Conservation (phyloP, 2,113 vertebrate species). For the Lepidothrix coronata region DNA sequence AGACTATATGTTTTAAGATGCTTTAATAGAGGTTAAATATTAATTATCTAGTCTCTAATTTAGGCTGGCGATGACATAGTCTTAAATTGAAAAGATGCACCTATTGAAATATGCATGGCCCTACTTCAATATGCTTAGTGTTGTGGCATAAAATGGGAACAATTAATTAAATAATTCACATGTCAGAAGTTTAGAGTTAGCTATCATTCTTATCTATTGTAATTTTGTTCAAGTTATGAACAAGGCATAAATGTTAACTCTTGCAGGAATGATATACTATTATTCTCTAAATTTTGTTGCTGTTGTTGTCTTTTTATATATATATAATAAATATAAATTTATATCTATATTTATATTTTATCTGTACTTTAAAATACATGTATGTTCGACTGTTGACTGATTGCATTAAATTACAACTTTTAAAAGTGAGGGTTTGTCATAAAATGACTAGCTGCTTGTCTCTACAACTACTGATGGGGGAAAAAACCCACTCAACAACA, state of each 20-base stretch:
- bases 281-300: background rate
- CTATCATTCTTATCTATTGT: background rate
- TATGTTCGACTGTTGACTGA: background rate
- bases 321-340: background rate
- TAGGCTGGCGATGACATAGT: background rate
- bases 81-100: constrained; percentile 8
- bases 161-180: constrained; percentile 39
- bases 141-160: background rate
- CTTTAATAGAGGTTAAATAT: constrained; percentile 44
- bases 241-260: background rate
- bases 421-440: background rate
- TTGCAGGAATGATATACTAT: background rate
- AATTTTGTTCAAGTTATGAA: background rate
- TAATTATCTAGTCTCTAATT: constrained; percentile 22
- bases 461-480: background rate
- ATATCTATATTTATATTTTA: background rate
- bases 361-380: background rate
- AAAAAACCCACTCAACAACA: accelerated
- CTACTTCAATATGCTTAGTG: background rate
- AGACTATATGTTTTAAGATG: background rate
- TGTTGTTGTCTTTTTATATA: background rate
- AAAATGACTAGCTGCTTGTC: background rate
- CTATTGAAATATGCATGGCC: constrained; percentile 26
- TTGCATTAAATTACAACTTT: background rate
- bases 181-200: background rate